Evolutionary conservation across 2,888 invertebrate genomes (phyloP).

Genomic region (Physocephala rufipes): DNA sequence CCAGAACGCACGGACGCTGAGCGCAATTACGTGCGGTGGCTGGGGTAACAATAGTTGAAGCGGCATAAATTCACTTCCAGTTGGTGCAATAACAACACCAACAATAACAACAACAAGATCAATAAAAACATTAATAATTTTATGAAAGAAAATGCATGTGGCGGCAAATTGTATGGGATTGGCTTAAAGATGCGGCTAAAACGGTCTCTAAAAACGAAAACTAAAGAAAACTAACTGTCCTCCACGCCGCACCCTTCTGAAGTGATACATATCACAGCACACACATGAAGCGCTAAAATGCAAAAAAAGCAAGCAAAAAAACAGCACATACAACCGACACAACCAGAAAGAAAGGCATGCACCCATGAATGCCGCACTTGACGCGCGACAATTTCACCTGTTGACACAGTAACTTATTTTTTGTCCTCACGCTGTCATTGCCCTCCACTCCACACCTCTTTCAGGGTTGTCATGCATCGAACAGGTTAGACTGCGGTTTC

Average conservation of each 20-base stretch:
- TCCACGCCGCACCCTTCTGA: neutral
- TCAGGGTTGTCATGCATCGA: conserved; percentile 11
- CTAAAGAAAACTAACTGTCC: no score
- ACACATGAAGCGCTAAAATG: conserved; percentile 35
- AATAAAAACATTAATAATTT: conserved; percentile 18
- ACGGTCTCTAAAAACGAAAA: conserved; percentile 3
- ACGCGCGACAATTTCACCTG: conserved; percentile 61
- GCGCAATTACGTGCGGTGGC: conserved; percentile 54
- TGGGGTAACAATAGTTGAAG: conserved; percentile 34
- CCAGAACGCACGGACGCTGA: conserved; percentile 53
- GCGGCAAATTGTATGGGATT: conserved; percentile 6
- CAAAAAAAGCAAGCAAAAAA: neutral
- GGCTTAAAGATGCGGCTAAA: conserved; percentile 14
- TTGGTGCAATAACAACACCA: conserved; percentile 32
- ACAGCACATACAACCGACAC: neutral
- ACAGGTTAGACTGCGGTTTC: conserved; percentile 34
- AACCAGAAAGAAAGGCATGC: conserved; percentile 5
- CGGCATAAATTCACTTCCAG: conserved; percentile 37
- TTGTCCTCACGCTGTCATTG: conserved; percentile 37
- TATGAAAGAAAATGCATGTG: no score
- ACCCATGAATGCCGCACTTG: conserved; percentile 33
- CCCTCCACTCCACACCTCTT: conserved; percentile 31
- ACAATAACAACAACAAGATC: conserved; percentile 19
- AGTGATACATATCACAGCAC: neutral
- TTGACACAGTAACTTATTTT: conserved; percentile 64